phyloP scores from a whole-genome alignment of 2,888 invertebrate genomes.

The Tinea trinotella region DNA sequence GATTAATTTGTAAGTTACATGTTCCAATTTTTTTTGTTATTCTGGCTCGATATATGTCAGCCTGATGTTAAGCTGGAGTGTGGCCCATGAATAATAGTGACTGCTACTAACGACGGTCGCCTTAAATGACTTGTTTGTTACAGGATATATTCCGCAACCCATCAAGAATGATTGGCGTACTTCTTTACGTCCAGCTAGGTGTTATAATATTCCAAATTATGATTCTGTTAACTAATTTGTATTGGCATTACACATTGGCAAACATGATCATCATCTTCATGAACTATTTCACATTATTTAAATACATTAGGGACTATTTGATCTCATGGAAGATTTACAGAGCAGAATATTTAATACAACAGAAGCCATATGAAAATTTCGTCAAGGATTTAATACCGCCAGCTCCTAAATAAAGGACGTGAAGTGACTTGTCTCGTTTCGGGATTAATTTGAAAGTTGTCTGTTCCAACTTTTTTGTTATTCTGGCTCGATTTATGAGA shows the following conservation, averaged over 20 bases:
- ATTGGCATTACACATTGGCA: slow-evolving; percentile 94
- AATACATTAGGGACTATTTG: slow-evolving; percentile 88
- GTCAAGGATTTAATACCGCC: too few relatives aligned
- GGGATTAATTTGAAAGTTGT: too few relatives aligned
- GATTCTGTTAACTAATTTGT: slow-evolving; percentile 82
- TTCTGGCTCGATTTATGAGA: too few relatives aligned
- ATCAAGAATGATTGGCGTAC: slow-evolving; percentile 79
- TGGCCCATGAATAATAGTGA: too few relatives aligned
- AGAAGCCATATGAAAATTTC: slow-evolving; percentile 45
- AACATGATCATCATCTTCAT: slow-evolving; percentile 88
- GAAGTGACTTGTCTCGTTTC: too few relatives aligned
- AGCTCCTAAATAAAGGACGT: too few relatives aligned
- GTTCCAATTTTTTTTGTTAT: too few relatives aligned
- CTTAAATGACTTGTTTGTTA: slow-evolving; percentile 30
- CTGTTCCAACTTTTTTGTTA: too few relatives aligned
- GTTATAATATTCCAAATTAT: slow-evolving; percentile 84
- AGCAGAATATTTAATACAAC: slow-evolving; percentile 79
- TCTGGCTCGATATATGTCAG: too few relatives aligned
- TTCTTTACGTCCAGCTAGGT: slow-evolving; percentile 79
- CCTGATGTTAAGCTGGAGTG: too few relatives aligned
- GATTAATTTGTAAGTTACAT: too few relatives aligned
- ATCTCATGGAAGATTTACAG: slow-evolving; percentile 88
- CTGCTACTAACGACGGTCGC: too few relatives aligned
- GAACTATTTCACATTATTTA: slow-evolving; percentile 93
- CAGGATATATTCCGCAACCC: slow-evolving; percentile 93